Percentiles rank a stretch among this genome's conserved stretches.
phyloP scores from a whole-genome alignment of 2,888 invertebrate species.

The Eilema caniola region DNA sequence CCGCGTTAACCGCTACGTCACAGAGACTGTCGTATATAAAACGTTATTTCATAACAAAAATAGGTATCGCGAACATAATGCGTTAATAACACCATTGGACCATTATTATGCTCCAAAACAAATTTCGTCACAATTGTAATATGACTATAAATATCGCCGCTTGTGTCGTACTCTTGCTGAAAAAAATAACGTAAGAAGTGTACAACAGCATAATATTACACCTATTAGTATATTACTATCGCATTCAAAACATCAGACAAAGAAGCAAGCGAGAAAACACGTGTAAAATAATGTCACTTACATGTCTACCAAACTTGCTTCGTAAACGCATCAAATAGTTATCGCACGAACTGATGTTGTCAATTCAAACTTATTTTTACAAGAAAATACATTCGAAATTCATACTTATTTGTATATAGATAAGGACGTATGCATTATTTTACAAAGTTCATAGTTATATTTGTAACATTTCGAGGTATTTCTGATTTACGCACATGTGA shows the following conservation, averaged over 20 bases:
- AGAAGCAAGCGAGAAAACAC: conserved; percentile 39
- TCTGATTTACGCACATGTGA: conserved; percentile 57
- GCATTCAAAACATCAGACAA: not conserved
- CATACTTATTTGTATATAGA: not conserved
- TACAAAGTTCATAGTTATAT: not conserved
- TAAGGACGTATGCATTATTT: conserved; percentile 21
- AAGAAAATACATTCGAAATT: conserved; percentile 17
- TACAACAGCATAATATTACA: not conserved
- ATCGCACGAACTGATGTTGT: conserved; percentile 40
- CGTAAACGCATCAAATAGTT: conserved; percentile 51
- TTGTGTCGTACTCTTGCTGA: too few relatives aligned
- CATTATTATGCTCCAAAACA: too few relatives aligned
- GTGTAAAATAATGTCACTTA: conserved; percentile 45
- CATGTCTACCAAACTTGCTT: conserved; percentile 41
- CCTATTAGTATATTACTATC: not conserved
- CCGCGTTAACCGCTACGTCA: too few relatives aligned
- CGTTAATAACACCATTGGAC: too few relatives aligned
- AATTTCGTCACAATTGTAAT: too few relatives aligned
- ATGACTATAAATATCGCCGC: too few relatives aligned
- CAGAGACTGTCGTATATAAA: too few relatives aligned
- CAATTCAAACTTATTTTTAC: conserved; percentile 19
- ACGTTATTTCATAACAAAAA: too few relatives aligned
- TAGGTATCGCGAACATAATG: too few relatives aligned
- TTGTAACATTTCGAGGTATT: conserved; percentile 45
- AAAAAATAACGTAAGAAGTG: not conserved